Evolutionary conservation across 2,797 vertebrate genomes (phyloP).

Genomic region (Acestrorhynchus altus): DNA sequence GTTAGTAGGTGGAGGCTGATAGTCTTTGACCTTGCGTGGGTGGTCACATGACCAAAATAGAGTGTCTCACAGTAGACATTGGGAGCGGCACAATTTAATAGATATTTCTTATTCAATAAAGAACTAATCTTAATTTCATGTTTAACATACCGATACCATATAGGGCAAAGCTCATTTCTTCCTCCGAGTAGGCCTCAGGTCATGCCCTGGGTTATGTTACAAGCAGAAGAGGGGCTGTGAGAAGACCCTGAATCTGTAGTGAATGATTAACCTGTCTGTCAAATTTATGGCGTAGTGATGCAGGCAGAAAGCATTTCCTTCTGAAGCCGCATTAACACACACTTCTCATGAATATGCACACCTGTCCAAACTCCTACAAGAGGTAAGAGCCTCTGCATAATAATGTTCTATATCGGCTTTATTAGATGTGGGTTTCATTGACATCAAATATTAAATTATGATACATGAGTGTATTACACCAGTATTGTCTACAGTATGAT

Average conservation of each 20-base stretch:
- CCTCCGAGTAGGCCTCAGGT: conserved; percentile 6
- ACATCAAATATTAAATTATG: neutral
- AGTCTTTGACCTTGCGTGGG: conserved; percentile 58
- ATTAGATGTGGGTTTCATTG: neutral
- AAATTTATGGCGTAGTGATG: conserved; percentile 73
- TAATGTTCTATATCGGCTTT: neutral
- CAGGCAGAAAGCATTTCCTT: conserved; percentile 69
- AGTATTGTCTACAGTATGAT: no score
- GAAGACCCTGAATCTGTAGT: conserved; percentile 54
- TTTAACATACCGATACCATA: neutral
- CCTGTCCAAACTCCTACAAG: conserved; percentile 43
- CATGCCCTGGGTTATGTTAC: conserved; percentile 8
- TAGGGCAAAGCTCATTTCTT: neutral
- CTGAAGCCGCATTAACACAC: conserved; percentile 51
- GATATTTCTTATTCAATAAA: neutral
- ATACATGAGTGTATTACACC: no score
- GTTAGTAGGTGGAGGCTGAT: conserved; percentile 47
- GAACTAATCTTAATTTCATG: neutral
- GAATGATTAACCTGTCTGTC: conserved; percentile 76
- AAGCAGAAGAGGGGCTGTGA: conserved; percentile 39
- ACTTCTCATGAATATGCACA: conserved; percentile 51
- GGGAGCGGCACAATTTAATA: neutral
- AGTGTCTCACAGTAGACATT: conserved; percentile 25
- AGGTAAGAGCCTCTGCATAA: conserved; percentile 63
- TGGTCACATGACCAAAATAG: conserved; percentile 65